Percentiles rank a stretch among this genome's conserved stretches.
phyloP scores from a whole-genome alignment of 2,113 vertebrate genomes.

The Neogobius melanostomus region DNA sequence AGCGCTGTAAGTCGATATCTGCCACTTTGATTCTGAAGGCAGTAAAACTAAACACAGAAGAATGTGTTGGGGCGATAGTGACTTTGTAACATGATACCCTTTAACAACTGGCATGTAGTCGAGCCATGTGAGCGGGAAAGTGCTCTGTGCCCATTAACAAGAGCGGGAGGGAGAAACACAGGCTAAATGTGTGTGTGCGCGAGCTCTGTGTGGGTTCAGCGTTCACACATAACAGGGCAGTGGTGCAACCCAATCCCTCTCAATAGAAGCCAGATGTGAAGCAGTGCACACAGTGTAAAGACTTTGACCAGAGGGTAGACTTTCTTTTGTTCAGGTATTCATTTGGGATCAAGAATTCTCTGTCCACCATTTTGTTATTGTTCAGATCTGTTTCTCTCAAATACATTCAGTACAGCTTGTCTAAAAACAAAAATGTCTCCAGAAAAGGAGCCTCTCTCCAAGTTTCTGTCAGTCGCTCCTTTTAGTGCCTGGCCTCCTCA shows the following conservation, averaged over 20 bases:
- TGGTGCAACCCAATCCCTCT: conserved; percentile 67
- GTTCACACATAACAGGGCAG: conserved; percentile 60
- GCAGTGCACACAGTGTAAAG: conserved; percentile 40
- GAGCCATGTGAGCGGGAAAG: conserved; percentile 41
- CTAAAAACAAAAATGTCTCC: conserved; percentile 16
- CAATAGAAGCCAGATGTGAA: conserved; percentile 79
- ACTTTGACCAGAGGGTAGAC: conserved; percentile 31
- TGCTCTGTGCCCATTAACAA: conserved; percentile 40
- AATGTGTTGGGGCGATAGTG: conserved; percentile 16
- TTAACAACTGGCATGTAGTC: conserved; percentile 23
- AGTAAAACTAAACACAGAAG: neutral
- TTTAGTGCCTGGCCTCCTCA: conserved; percentile 49
- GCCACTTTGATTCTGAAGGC: neutral
- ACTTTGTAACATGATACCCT: conserved; percentile 42
- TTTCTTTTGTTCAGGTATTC: conserved; percentile 7
- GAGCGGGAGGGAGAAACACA: conserved; percentile 11
- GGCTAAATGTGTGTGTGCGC: conserved; percentile 8
- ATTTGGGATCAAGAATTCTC: neutral
- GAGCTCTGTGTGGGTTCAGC: conserved; percentile 32
- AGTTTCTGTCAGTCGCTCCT: conserved; percentile 56
- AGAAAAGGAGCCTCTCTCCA: conserved; percentile 41
- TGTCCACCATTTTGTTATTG: neutral
- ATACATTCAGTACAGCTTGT: conserved; percentile 14
- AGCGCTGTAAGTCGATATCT: neutral
- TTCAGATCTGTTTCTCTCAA: conserved; percentile 2